Base-by-base conservation (phyloP, 2,113 vertebrate genomes). In the Lasiurus borealis region DNA sequence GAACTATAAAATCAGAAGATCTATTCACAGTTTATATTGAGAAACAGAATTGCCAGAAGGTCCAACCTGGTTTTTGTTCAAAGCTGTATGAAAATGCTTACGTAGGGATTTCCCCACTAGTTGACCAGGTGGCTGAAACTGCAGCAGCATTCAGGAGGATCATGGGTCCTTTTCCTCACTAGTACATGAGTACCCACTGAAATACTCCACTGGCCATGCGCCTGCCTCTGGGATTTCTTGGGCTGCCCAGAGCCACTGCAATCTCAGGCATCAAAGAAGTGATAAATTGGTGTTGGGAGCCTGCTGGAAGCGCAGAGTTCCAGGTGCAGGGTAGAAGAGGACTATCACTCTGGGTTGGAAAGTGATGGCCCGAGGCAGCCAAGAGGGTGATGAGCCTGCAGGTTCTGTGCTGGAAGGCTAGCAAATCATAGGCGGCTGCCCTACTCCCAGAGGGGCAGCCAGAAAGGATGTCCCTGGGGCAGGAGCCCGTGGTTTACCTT, bases 281-380 rank as follows among this genome's bases (percentile, higher is more conserved):
- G 34, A 44, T 9, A 2, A 10, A 21, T 23, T 1, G 0, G 73
- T 1, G 7, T 2, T 1, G 72, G 23, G 23, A 29, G 44, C 40
- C 29, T 21, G 64, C 4, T 44, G 54, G 72, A 54, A n/a, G 46
- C 31, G n/a, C 44, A 62, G 44, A 27, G 76, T 6, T 27, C 69
- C 27, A 5, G 44, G 57, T 11, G 44, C 34, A 8, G 31, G 13
- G 36, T 0, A 5, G n/a, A 46, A 27, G 54, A 44, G 40, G 77
- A 78, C 34, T 91, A 84, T 77, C 46, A 3, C 76, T 48, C 54
- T 31, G 13, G 12, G 50, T 76, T 29, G 34, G 44, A 50, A 34
- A 25, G 25, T 9, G 0, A 0, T 11, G 91, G 31, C 59, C 73
- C 9, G 48, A 31, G 25, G 36, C 44, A 27, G 34, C 84, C 2